Evolutionary conservation across 37 sponge, comb jelly and placozoan species (phyloP).

Genomic region (Mnemiopsis leidyi): DNA sequence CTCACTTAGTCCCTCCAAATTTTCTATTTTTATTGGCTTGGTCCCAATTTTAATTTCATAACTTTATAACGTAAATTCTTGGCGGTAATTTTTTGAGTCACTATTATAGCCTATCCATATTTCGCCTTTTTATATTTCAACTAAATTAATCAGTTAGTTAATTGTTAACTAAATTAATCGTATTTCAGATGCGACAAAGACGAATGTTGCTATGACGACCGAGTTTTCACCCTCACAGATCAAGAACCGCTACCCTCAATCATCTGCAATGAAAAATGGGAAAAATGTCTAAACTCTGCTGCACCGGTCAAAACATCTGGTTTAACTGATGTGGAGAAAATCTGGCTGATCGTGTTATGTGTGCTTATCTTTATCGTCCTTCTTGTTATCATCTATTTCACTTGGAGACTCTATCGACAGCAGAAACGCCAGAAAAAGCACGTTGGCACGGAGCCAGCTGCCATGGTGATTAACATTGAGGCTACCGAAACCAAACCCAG

Average conservation of each 20-base stretch:
- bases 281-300: neutral
- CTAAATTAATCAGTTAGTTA: neutral
- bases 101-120: too few species aligned
- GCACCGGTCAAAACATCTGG: neutral
- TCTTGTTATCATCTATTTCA: neutral
- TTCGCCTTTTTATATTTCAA: too few species aligned
- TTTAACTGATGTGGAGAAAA: neutral
- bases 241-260: neutral
- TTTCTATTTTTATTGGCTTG: too few species aligned
- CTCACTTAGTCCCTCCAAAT: too few species aligned
- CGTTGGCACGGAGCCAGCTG: neutral
- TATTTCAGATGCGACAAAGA: conserved; percentile 23
- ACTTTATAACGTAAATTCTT: too few species aligned
- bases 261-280: neutral
- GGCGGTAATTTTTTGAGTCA: too few species aligned
- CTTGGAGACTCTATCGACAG: neutral
- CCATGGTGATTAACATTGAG: conserved; percentile 10
- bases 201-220: neutral
- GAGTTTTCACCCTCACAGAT: neutral
- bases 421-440: neutral
- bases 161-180: neutral
- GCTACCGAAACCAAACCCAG: neutral
- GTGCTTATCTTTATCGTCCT: conserved; percentile 24
- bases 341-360: conserved; percentile 41
- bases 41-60: too few species aligned